Evolutionary conservation across 2,113 vertebrate genomes (phyloP), one percentile per base, ranked within the genome.

Genomic region (Stigmatopora argus): DNA sequence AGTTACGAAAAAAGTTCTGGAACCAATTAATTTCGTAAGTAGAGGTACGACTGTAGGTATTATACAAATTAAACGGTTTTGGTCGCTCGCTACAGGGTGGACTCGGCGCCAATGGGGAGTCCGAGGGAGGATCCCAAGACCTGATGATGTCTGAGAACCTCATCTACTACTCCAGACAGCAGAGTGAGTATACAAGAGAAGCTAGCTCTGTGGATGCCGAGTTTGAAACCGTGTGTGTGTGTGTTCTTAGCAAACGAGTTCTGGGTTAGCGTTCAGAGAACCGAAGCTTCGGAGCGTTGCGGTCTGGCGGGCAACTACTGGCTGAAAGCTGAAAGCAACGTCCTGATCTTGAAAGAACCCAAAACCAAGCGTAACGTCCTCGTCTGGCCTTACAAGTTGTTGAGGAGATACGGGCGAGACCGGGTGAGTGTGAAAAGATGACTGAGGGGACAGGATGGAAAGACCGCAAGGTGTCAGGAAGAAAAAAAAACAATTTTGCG

Each of bases 121-220:
- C 72, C 6, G 89, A 89, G 8, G 87, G 78, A 65, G 76, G 80
- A 74, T 61, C 78, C 11, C 72, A 79, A 38, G 80, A 93, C 34
- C 70, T 97, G 83, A 90, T 97, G 88, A 99, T 99, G 97, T 91
- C 95, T 0, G 94, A 95, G 81, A 99, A 99, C 81, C 92, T 95
- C 53, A 92, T 99, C 84, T 99, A 99, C 81, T 94, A 88, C 83
- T 92, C 95, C 1, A 90, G 92, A 84, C 93, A 96, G 0, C 92
- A 96, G 90, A 96, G 97, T 98, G 85, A 77, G 82, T n/a, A 63
- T 35, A 46, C 38, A 5, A 75, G 9, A 38, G 48, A 65, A 58
- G 15, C 10, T 38, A n/a, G n/a, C n/a, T n/a, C n/a, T n/a, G n/a
- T 9, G 52, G 7, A 49, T 1, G 14, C 5, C 14, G 4, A 14